Evolutionary conservation across 2,113 vertebrate species (phyloP), one percentile per base, ranked within the genome.

Genomic region (Calidris pygmaea): DNA sequence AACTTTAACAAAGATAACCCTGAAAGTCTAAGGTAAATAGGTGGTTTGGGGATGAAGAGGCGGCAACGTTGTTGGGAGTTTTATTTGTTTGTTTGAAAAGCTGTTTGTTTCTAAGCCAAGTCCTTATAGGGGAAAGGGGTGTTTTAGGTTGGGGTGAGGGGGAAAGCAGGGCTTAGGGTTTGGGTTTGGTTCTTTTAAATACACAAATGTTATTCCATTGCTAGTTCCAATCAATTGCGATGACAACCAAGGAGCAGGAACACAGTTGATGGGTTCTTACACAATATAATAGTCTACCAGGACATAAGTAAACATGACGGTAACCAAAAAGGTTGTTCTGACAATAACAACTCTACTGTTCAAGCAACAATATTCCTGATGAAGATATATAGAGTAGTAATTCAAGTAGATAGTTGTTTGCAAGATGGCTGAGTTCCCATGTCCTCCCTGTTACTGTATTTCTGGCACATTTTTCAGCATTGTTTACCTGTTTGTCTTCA

Each of bases 1-100:
- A 90, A 29, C 23, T 81, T 90, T 37, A 90, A 82, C n/a, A 48
- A 74, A 59, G 37, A 56, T 29, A 80, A 4, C 4, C 7, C 26
- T 41, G 6, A 43, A 81, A 41, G 10, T 29, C 17, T 43, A 66
- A 85, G 26, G 20, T 24, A 65, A 82, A 45, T 4, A 34, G 6
- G 7, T 53, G 34, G 10, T 14, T 62, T 72, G 32, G 11, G 20
- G 29, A 29, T 27, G 29, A 53, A 53, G 37, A 4, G 27, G 12
- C 4, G 3, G 26, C 4, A 7, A 2, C 1, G 29, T 16, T 20
- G 4, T 24, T 48, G 32, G 5, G 34, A 14, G 6, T 14, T 4
- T 32, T 45, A 1, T 9, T 62, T 58, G 9, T 39, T 52, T 65
- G 5, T 41, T 52, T 65, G 4, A 24, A 58, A 48, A 32, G 3